A percentile compares a stretch with the other conserved stretches of the same genome.
phyloP scores from a whole-genome alignment of 2,113 vertebrate species.

The Python bivittatus region DNA sequence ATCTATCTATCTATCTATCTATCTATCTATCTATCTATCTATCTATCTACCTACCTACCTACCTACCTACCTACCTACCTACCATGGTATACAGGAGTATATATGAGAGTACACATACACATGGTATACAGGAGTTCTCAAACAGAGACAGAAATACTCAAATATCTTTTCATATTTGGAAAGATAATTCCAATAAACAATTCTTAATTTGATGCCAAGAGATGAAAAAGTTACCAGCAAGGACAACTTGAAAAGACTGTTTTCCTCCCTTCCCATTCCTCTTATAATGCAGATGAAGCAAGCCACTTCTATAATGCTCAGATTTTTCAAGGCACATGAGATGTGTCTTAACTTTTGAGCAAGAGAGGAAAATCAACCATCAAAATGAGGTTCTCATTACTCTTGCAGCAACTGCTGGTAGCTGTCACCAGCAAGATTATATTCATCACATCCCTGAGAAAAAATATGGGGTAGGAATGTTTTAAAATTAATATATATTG shows the following conservation, averaged over 20 bases:
- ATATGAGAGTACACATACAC: neutral
- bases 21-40: too few relatives aligned
- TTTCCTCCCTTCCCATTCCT: too few relatives aligned
- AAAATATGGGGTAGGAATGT: neutral
- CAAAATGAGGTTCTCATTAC: neutral
- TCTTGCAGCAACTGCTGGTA: neutral
- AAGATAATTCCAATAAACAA: neutral
- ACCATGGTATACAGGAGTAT: too few relatives aligned
- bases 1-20: too few relatives aligned
- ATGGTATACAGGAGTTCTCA: neutral
- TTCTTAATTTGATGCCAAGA: constrained; percentile 5
- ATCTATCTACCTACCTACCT: too few relatives aligned
- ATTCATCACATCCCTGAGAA: neutral
- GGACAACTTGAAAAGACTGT: neutral
- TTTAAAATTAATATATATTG: neutral
- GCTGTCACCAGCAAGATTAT: neutral
- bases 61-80: too few relatives aligned
- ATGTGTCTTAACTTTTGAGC: neutral
- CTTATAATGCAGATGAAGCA: neutral
- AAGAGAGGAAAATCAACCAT: neutral
- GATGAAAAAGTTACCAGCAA: neutral
- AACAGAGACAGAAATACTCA: neutral
- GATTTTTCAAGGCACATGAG: neutral
- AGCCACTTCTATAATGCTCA: neutral
- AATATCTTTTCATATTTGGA: neutral